Percentiles rank a stretch among this genome's conserved stretches.
These are phyloP conservation scores for Antennarius maculatus DNA, from an alignment of 2,797 vertebrate genomes.

Conservation along the genomic window DNA sequence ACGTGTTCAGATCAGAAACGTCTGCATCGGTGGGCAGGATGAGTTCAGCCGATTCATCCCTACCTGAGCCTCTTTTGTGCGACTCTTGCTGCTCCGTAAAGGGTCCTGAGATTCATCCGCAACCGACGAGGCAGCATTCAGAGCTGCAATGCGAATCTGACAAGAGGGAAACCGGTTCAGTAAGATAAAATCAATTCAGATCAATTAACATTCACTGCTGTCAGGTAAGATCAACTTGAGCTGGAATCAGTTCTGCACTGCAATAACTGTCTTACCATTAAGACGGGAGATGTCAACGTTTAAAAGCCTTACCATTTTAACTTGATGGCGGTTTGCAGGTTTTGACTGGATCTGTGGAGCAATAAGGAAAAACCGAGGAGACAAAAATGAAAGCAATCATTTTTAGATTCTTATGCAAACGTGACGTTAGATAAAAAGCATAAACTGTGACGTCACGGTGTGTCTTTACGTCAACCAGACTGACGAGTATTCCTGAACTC, in stretches of 20 bases:
- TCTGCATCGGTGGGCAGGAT: background rate
- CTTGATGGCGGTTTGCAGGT: constrained; percentile 1
- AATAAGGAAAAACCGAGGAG: background rate
- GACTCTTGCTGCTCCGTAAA: constrained; percentile 90
- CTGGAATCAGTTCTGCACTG: too few species aligned
- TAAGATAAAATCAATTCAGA: background rate
- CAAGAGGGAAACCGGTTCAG: background rate
- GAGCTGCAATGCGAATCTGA: constrained; percentile 96
- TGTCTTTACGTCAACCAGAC: background rate
- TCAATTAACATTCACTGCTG: too few species aligned
- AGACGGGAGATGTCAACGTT: background rate
- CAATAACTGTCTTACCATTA: too few species aligned
- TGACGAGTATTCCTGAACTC: too few species aligned
- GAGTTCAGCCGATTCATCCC: constrained; percentile 4
- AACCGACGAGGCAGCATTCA: constrained; percentile 90
- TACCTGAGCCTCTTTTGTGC: constrained; percentile 98
- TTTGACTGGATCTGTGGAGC: constrained; percentile 14
- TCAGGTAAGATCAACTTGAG: too few species aligned
- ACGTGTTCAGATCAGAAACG: background rate
- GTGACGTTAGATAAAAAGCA: background rate
- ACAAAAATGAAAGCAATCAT: background rate
- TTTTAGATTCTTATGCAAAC: background rate
- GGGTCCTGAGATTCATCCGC: constrained; percentile 92
- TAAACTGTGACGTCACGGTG: background rate
- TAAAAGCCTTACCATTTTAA: constrained; percentile 63